Percentiles rank a stretch among this genome's conserved stretches.
These are phyloP conservation scores for Pogonus chalceus DNA, from an alignment of 1,140 invertebrate species.

Conservation along the genomic window DNA sequence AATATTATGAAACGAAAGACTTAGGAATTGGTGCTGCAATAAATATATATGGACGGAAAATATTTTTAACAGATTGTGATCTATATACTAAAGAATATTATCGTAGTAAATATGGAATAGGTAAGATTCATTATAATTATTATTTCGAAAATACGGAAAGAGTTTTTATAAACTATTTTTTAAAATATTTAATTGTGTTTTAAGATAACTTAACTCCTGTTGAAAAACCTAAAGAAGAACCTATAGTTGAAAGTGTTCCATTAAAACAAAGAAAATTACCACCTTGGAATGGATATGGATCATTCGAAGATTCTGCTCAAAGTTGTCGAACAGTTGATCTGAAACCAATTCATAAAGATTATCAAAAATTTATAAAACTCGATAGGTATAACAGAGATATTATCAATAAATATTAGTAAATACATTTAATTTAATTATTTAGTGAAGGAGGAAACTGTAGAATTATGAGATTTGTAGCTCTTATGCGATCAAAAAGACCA, in stretches of 20 bases:
- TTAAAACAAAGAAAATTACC: conserved; percentile 49
- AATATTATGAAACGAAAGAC: conserved; percentile 57
- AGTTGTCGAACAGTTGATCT: conserved; percentile 71
- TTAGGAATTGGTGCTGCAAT: conserved; percentile 69
- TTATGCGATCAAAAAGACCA: conserved; percentile 57
- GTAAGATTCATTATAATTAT: background rate
- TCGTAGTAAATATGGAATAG: conserved; percentile 39
- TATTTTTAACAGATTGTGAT: conserved; percentile 78
- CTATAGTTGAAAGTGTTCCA: conserved; percentile 30
- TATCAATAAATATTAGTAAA: too few species aligned
- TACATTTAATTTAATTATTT: conserved; percentile 21
- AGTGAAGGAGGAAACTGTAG: conserved; percentile 63
- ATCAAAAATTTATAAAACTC: conserved; percentile 69
- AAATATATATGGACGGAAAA: conserved; percentile 66
- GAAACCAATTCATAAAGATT: conserved; percentile 63
- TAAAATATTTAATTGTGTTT: conserved; percentile 16
- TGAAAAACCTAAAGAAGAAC: conserved; percentile 35
- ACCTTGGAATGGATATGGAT: conserved; percentile 82
- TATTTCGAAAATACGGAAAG: too few species aligned
- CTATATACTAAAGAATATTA: conserved; percentile 82
- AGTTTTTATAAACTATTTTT: background rate
- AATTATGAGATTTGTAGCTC: conserved; percentile 67
- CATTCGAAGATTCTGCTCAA: conserved; percentile 75
- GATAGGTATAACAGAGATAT: too few species aligned
- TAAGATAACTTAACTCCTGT: conserved; percentile 50